These are phyloP conservation scores for Tenthredo amoena DNA, from an alignment of 2,888 invertebrate species.

Conservation along the genomic window DNA sequence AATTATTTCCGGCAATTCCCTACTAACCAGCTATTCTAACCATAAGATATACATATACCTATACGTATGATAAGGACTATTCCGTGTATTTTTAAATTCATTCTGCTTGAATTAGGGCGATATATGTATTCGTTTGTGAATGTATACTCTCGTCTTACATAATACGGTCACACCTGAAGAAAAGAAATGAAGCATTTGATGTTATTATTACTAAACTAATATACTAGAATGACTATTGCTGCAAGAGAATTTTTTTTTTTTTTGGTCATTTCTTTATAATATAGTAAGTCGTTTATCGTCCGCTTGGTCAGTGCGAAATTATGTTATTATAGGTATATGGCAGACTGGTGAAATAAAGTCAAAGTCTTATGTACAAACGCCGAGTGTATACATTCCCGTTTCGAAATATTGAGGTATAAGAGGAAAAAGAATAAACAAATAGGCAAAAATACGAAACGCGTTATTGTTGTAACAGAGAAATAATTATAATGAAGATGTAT, in stretches of 20 bases:
- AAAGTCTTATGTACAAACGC: background rate
- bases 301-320: background rate
- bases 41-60: background rate
- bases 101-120: background rate
- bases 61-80: background rate
- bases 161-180: background rate
- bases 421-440: background rate
- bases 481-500: background rate
- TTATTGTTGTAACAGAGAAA: background rate
- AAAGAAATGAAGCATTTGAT: background rate
- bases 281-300: background rate
- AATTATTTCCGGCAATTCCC: slow-evolving; percentile 46
- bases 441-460: background rate
- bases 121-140: background rate
- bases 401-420: background rate
- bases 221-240: background rate
- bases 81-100: background rate
- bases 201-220: background rate
- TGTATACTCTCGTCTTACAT: background rate
- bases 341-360: background rate
- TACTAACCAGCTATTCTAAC: background rate
- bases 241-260: background rate
- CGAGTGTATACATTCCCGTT: background rate
- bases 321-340: background rate
- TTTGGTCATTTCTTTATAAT: background rate